Evolutionary conservation across 1,140 invertebrate genomes (phyloP), one percentile per base, ranked within the genome.

Genomic region (Aphis gossypii): DNA sequence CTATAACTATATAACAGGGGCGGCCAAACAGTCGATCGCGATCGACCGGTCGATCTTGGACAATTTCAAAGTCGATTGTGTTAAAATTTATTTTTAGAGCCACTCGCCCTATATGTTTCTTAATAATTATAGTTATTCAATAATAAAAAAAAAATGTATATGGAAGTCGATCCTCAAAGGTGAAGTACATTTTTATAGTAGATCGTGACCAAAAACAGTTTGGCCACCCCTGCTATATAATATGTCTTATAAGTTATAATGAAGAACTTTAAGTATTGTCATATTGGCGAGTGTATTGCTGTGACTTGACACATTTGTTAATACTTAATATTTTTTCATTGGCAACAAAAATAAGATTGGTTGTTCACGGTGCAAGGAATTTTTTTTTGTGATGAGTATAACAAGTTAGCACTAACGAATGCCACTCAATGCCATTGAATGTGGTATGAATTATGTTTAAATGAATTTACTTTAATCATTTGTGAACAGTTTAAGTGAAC

Each of bases 261-360:
- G n/a, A 76, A 76, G 60, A 30, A 76, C 60, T 76, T 76, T 76
- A 35, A 76, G 60, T 5, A 18, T 76, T 76, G 60, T 76, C 60
- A n/a, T 76, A 76, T 76, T n/a, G n/a, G n/a, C n/a, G 60, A 76
- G 60, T 76, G 60, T 76, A 76, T 76, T n/a, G n/a, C 30, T 76
- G 60, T 76, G 60, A 14, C 60, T 76, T 76, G 60, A n/a, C 14
- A 76, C 9, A 76, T 76, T 76, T 76, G 60, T 76, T 76, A 76
- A 76, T n/a, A n/a, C 60, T 76, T 76, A n/a, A 68, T 68, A n/a
- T 76, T 76, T 5, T n/a, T 68, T 68, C 30, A 68, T n/a, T 76
- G 60, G 60, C 14, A n/a, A n/a, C 14, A n/a, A n/a, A 76, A 76
- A 76, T 76, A 35, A 76, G 14, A n/a, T 76, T 76, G n/a, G n/a